These are phyloP conservation scores for Melinopterus prodromus DNA, from an alignment of 2,888 invertebrate genomes.

Conservation along the genomic window DNA sequence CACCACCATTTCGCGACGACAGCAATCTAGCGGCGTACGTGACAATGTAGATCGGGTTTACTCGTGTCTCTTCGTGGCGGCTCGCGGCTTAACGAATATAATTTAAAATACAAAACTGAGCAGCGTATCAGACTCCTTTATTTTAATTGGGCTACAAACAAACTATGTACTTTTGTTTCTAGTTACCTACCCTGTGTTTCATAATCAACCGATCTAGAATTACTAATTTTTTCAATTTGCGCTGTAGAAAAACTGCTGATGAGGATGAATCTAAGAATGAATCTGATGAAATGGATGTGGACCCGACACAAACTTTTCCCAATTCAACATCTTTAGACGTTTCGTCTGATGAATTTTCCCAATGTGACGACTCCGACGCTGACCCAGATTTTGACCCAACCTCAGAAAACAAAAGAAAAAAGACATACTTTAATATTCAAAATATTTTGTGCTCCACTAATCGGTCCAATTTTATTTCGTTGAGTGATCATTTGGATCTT, in stretches of 20 bases:
- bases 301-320: conserved; percentile 4
- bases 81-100: conserved; percentile 4
- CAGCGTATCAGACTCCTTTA: not conserved
- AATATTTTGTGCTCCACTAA: not conserved
- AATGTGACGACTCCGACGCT: not conserved
- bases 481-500: conserved; percentile 4
- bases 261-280: not conserved
- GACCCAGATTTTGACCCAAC: conserved; percentile 4
- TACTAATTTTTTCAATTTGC: not conserved
- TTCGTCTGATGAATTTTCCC: conserved; percentile 4
- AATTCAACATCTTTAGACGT: not conserved
- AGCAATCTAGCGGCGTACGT: not conserved
- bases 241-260: not conserved
- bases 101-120: not conserved
- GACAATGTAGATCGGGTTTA: not conserved
- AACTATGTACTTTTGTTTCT: conserved; percentile 4
- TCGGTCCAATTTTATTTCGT: not conserved
- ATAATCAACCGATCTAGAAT: conserved; percentile 4
- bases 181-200: not conserved
- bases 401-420: not conserved
- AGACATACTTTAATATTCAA: not conserved
- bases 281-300: not conserved
- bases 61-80: conserved; percentile 4
- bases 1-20: too few relatives aligned
- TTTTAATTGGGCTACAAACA: not conserved